phyloP scores from a whole-genome alignment of 2,797 vertebrate species.

The Rhinoraja longicauda region DNA sequence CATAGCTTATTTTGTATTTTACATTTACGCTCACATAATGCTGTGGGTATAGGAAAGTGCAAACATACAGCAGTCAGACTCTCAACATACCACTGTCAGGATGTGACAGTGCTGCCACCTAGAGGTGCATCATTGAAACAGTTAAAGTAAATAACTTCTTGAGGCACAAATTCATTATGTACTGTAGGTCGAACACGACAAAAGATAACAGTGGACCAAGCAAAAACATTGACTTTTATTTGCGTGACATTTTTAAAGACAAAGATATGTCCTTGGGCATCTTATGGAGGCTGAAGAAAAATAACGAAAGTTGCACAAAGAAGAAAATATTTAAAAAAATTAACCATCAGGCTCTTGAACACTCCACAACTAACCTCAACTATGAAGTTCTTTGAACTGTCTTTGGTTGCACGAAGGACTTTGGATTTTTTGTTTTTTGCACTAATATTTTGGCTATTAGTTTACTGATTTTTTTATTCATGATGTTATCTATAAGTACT shows the following conservation, averaged over 20 bases:
- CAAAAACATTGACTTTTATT: background rate
- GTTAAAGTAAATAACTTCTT: background rate
- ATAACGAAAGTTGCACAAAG: background rate
- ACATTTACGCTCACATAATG: background rate
- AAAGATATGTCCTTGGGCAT: background rate
- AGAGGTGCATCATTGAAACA: background rate
- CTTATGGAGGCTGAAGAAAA: background rate
- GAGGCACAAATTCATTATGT: background rate
- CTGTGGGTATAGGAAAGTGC: too few relatives aligned
- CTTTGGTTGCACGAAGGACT: too few relatives aligned
- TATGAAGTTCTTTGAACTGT: too few relatives aligned
- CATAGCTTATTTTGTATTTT: background rate
- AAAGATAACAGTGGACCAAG: background rate
- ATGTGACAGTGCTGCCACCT: slow-evolving; percentile 25
- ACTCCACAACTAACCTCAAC: too few relatives aligned
- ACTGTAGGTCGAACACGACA: background rate
- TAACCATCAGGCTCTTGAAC: too few relatives aligned
- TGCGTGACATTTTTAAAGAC: too few relatives aligned
- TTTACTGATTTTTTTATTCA: too few relatives aligned
- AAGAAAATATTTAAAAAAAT: background rate
- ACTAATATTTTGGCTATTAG: too few relatives aligned
- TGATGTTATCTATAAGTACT: too few relatives aligned
- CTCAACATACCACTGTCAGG: background rate
- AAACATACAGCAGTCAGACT: too few relatives aligned
- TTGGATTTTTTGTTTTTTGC: too few relatives aligned